Percentiles rank a stretch among this genome's conserved stretches.
Conservation (phyloP, 2,888 invertebrate genomes). For the Halictus ligatus region DNA sequence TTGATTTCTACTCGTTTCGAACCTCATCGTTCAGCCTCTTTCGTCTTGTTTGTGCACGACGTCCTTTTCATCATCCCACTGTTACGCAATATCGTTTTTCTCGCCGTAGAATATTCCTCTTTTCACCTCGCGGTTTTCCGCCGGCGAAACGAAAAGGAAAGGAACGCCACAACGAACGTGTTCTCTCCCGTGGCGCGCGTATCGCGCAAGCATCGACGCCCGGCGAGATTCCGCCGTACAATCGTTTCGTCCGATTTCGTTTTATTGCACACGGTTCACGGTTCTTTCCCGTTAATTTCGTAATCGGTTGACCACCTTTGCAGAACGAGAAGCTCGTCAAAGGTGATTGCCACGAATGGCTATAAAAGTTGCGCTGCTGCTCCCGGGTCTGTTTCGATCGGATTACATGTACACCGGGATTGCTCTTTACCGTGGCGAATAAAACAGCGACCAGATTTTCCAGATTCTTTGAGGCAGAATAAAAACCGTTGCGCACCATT, state of each 20-base stretch:
- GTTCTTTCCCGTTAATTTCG: neutral
- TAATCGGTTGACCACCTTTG: neutral
- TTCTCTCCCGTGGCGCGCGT: neutral
- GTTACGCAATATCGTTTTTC: neutral
- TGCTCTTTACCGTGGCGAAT: no score
- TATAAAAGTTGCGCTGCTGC: neutral
- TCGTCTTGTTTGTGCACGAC: neutral
- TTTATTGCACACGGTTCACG: neutral
- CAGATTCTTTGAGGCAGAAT: neutral
- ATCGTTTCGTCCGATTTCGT: neutral
- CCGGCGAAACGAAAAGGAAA: neutral
- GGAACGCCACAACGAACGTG: neutral
- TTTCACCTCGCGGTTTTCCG: neutral
- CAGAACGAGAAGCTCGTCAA: neutral
- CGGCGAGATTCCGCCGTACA: neutral
- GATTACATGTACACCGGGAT: neutral
- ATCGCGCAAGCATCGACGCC: no score
- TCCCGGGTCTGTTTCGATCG: neutral
- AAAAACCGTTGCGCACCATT: neutral
- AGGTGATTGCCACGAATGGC: no score
- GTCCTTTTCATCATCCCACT: slow-evolving; percentile 22
- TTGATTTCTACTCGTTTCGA: slow-evolving; percentile 38
- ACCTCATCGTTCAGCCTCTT: slow-evolving; percentile 1
- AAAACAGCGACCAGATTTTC: no score
- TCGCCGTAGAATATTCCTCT: neutral